Base-by-base conservation (phyloP, 1,140 invertebrate genomes). In the Leucophenga varia region DNA sequence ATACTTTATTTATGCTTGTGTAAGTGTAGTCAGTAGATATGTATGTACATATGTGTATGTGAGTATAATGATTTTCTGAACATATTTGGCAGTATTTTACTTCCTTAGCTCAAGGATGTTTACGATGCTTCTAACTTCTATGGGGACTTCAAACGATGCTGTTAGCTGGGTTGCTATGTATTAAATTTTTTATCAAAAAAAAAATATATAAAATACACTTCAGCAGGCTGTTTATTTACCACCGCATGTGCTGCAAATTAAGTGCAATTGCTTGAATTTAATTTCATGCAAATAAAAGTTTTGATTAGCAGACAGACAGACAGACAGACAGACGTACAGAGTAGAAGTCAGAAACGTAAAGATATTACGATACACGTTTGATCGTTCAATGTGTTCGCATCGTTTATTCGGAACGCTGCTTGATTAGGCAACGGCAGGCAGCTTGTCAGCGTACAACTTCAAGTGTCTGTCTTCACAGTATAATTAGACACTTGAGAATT, bases 201-300 rank as follows among this genome's bases (percentile, higher is more conserved):
- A n/a, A n/a, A n/a, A n/a, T n/a, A n/a, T n/a, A n/a, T n/a, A n/a
- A n/a, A n/a, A n/a, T n/a, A n/a, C n/a, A n/a, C n/a, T n/a, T n/a
- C n/a, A n/a, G n/a, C n/a, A n/a, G n/a, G n/a, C n/a, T n/a, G 31
- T 68, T 67, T 67, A 68, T 67, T 68, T 59, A 54, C 47, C 64
- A 57, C 63, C 49, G 50, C 58, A 38, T 53, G 30, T 30, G 49
- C 40, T 57, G 59, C 51, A 67, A 67, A 67, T 67, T 67, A 67
- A 67, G 64, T 67, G 63, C 63, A 67, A 67, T 67, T 67, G 63
- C 63, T 67, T 68, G 63, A 67, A 67, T 67, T 67, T 68, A 67
- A 67, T 67, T 67, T 67, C 63, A 67, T 68, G 64, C 63, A 67
- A 67, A 67, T 67, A 67, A 67, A 67, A 67, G 63, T 67, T 67